Evolutionary conservation across 2,797 vertebrate species (phyloP).

Genomic region (Petrocephalus schoutedeni): DNA sequence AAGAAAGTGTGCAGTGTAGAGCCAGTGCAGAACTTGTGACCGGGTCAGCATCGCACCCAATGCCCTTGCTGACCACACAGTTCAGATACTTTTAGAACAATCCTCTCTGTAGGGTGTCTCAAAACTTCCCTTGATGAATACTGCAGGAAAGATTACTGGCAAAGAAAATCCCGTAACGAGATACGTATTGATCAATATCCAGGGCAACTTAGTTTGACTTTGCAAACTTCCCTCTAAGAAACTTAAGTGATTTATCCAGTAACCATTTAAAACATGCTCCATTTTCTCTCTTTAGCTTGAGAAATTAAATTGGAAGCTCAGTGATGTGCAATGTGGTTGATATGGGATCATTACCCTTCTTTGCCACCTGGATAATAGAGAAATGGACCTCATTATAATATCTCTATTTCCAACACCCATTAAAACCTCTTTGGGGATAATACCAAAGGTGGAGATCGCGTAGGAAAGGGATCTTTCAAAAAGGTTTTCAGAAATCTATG

Average conservation of each 20-base stretch:
- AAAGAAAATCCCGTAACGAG: conserved; percentile 36
- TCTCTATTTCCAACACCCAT: conserved; percentile 30
- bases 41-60: not conserved
- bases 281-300: conserved; percentile 22
- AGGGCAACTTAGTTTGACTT: conserved; percentile 26
- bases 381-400: conserved; percentile 30
- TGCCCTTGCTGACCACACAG: not conserved
- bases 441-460: not conserved
- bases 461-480: not conserved
- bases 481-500: conserved; percentile 5
- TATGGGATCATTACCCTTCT: conserved; percentile 30
- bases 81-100: not conserved
- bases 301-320: conserved; percentile 34
- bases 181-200: conserved; percentile 39
- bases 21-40: not conserved
- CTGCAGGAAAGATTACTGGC: conserved; percentile 23
- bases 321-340: conserved; percentile 33
- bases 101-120: not conserved
- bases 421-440: conserved; percentile 29
- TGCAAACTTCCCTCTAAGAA: conserved; percentile 18
- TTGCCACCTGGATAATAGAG: conserved; percentile 29
- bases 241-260: conserved; percentile 34
- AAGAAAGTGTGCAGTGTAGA: not conserved
- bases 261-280: conserved; percentile 18
- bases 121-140: not conserved